phyloP scores from a whole-genome alignment of 2,797 vertebrate genomes.

The Neostethus bicornis region DNA sequence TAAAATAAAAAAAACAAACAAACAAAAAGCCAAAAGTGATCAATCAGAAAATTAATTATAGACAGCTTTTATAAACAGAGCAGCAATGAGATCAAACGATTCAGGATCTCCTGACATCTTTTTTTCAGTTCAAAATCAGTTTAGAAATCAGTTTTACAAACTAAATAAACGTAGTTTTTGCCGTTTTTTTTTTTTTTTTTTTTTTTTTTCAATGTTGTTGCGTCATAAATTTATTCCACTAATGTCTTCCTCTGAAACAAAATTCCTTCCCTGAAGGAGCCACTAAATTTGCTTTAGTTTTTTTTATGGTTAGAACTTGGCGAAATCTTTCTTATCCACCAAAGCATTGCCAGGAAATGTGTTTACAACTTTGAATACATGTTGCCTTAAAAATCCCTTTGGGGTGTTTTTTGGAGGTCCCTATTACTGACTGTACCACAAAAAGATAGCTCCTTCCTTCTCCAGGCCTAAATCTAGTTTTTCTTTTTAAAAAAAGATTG shows the following conservation, averaged over 20 bases:
- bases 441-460: slow-evolving; percentile 56
- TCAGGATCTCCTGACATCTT: slow-evolving; percentile 28
- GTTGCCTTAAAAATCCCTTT: slow-evolving; percentile 48
- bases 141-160: slow-evolving; percentile 9
- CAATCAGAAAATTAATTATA: slow-evolving; percentile 61
- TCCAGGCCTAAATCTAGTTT: slow-evolving; percentile 61
- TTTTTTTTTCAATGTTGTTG: slow-evolving; percentile 30
- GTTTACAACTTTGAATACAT: slow-evolving; percentile 66
- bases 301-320: slow-evolving; percentile 54
- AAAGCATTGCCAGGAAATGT: slow-evolving; percentile 62
- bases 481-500: slow-evolving; percentile 53
- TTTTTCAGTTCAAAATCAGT: slow-evolving; percentile 19
- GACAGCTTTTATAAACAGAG: slow-evolving; percentile 53
- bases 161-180: not conserved
- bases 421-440: slow-evolving; percentile 42
- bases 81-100: slow-evolving; percentile 43
- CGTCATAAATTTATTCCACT: slow-evolving; percentile 39
- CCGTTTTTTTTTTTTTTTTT: not conserved
- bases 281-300: slow-evolving; percentile 34
- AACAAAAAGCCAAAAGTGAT: slow-evolving; percentile 53
- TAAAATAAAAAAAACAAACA: too few relatives aligned
- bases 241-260: slow-evolving; percentile 24
- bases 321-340: slow-evolving; percentile 18
- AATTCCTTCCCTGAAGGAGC: slow-evolving; percentile 16
- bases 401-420: slow-evolving; percentile 50